Conservation (phyloP, 2,113 vertebrate genomes). For the Syrmaticus mikado region DNA sequence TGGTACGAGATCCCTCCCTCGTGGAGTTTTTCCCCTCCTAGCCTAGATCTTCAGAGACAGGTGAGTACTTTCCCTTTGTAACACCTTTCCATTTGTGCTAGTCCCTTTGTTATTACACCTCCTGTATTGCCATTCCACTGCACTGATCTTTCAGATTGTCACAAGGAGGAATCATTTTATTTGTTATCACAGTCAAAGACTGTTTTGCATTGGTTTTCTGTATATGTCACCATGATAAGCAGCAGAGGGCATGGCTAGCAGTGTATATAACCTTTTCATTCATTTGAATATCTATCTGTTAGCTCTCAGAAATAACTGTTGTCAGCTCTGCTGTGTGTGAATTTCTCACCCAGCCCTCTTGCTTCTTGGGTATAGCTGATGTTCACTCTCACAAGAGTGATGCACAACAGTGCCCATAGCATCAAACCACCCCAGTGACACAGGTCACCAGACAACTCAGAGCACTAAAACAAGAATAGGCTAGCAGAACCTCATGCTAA, state of each 20-base stretch:
- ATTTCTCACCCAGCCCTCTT: background rate
- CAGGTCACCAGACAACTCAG: rapidly evolving
- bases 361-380: background rate
- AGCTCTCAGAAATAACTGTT: background rate
- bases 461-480: rapidly evolving
- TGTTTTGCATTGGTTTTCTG: background rate
- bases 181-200: background rate
- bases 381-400: background rate
- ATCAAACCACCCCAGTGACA: background rate
- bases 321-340: background rate
- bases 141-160: too few species aligned
- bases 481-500: background rate
- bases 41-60: too few species aligned
- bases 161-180: background rate
- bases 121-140: too few species aligned
- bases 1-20: too few species aligned
- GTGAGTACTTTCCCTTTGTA: too few species aligned
- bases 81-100: too few species aligned
- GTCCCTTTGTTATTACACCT: too few species aligned
- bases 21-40: too few species aligned
- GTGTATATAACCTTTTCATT: background rate
- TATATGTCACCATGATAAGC: rapidly evolving
- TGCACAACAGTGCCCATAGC: background rate
- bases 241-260: background rate
- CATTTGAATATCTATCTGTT: background rate